Base-by-base conservation (phyloP, 2,797 vertebrate genomes). In the Choloepus didactylus region DNA sequence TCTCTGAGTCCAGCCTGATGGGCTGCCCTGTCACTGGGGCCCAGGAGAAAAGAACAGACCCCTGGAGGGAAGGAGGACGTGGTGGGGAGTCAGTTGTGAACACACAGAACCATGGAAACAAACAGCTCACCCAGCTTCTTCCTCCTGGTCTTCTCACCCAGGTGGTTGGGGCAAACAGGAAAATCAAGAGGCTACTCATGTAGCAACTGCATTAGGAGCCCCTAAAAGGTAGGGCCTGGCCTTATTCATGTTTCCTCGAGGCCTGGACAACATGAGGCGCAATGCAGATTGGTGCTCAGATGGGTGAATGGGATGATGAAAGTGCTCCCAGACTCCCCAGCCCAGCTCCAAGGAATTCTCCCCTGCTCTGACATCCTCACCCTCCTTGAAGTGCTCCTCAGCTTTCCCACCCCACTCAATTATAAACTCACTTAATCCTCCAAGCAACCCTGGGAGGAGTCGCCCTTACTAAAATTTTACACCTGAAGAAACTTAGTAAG, bases 1-100 rank as follows among this genome's bases (percentile, higher is more conserved):
- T 94, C 86, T 92, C 62, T n/a, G 81, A 87, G 62, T 46, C 18
- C 44, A 73, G 75, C 64, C 80, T 92, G 88, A 96, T 86, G 94
- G 93, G 95, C 76, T 84, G 76, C 31, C 59, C 51, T 87, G 84
- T 96, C 31, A n/a, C 94, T 94, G 84, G 73, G 93, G 94, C 70
- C 51, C 64, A 49, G n/a, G 54, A 94, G 84, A 31, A 54, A 73
- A 89, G 82, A 72, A 18, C 76, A 66, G n/a, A 80, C 31, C 21
- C 11, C 54, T 21, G 49, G 51, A 56, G 70, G 81, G 51, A 56
- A 64, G 81, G 69, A 79, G 91, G 95, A 89, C 49, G 60, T 80
- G 46, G 66, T 72, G 6, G n/a, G n/a, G 77, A 94, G 89, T 54
- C 41, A 35, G 67, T 4, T 83, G 87, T 85, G 89, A 93, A 89